Base-by-base conservation (phyloP, 2,888 invertebrate species). In the Dione juno region DNA sequence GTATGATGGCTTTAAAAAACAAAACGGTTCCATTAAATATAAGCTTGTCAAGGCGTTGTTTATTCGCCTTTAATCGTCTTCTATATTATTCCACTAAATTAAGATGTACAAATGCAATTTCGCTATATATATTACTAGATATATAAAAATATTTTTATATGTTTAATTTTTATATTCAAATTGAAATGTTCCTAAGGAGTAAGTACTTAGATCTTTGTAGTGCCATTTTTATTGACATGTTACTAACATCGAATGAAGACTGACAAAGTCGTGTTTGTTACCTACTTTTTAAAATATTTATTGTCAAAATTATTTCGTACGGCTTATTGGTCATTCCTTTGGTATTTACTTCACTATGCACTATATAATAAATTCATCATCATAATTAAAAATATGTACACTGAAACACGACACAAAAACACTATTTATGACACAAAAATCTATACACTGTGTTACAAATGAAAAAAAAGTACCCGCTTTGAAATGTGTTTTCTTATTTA, bases 181-280 rank as follows among this genome's bases (percentile, higher is more conserved):
- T 83, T 82, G 81, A 79, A 82, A 84, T 82, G 87, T 92, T 91
- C 88, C 88, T 89, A 88, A 84, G 73, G 79, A 82, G 73, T 84
- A 82, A 80, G 83, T 87, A 86, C 84, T 87, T 86, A 88, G 83
- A 81, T 83, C 77, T 81, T 84, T 78, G 79, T 84, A 84, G 90
- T 92, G 92, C 92, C 91, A 92, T 90, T 82, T 82, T 77, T 86
- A 85, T 82, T 82, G 77, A 80, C 74, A 77, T 79, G 77, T 73
- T 81, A 80, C 70, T 80, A 77, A 88, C 89, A 90, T 89, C 89
- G 91, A 90, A 86, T 81, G 78, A 89, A 90, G 90, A 90, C 91
- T 90, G 90, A 89, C 74, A 75, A 83, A 83, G 87, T 87, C 86
- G 74, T 45, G 37, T 67, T 28, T 61, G 59, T 61, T 61, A 21